These are phyloP conservation scores for Leucozona laternaria DNA, from an alignment of 2,888 invertebrate species.

Conservation along the genomic window DNA sequence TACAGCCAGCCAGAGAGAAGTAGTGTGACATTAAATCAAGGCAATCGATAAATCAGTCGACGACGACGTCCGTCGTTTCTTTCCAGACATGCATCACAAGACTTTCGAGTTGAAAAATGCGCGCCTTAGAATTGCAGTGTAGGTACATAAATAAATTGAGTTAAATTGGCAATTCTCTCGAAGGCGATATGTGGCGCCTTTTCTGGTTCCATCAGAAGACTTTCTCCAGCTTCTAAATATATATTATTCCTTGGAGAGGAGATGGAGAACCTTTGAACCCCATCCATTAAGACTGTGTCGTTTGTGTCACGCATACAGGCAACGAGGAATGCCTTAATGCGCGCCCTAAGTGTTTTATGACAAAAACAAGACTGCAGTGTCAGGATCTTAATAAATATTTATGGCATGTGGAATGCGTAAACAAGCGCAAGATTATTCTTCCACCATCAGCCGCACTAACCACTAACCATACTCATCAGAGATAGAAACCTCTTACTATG, in stretches of 20 bases:
- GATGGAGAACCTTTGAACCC: conserved; percentile 70
- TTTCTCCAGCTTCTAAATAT: conserved; percentile 71
- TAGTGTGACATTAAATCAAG: conserved; percentile 58
- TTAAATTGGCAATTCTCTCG: conserved; percentile 65
- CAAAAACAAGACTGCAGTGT: conserved; percentile 66
- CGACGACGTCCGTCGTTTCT: background rate
- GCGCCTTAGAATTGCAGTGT: conserved; percentile 28
- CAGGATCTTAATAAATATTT: conserved; percentile 75
- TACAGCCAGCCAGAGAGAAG: background rate
- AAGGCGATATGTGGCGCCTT: conserved; percentile 50
- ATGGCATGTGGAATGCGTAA: conserved; percentile 74
- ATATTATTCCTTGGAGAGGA: conserved; percentile 47
- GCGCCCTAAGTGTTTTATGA: conserved; percentile 73
- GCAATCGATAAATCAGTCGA: conserved; percentile 72
- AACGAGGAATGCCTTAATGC: conserved; percentile 46
- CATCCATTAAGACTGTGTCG: conserved; percentile 64
- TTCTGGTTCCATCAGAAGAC: conserved; percentile 34
- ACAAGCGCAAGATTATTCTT: conserved; percentile 62
- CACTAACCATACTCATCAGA: background rate
- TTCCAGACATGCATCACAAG: conserved; percentile 41
- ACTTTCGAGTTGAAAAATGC: conserved; percentile 9
- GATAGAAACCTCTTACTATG: background rate
- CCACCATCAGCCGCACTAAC: background rate
- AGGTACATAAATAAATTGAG: conserved; percentile 53
- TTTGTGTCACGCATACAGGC: conserved; percentile 58